Evolutionary conservation across 1,140 invertebrate genomes (phyloP).

Genomic region (Nasonia giraulti): DNA sequence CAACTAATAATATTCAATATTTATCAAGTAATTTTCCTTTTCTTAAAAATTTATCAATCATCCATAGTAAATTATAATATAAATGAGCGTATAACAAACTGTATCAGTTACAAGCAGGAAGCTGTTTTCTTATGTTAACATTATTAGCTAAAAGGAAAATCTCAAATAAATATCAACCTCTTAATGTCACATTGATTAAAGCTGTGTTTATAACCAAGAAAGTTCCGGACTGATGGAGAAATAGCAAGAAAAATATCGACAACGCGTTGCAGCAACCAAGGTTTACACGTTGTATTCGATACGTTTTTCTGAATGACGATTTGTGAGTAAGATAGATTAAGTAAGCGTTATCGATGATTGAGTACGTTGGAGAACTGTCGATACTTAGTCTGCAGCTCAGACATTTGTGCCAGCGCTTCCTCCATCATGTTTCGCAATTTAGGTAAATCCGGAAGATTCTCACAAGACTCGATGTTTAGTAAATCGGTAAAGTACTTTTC

Average conservation of each 20-base stretch:
- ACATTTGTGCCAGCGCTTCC: conserved; percentile 72
- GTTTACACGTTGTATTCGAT: conserved; percentile 18
- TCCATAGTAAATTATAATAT: not conserved
- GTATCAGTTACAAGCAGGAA: not conserved
- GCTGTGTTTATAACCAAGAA: not conserved
- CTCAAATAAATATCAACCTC: not conserved
- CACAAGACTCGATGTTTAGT: conserved; percentile 82
- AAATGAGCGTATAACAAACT: not conserved
- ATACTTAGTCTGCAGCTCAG: conserved; percentile 63
- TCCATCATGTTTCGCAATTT: conserved; percentile 79
- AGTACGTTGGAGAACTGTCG: conserved; percentile 70
- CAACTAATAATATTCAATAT: conserved; percentile 12
- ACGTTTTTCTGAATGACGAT: conserved; percentile 26
- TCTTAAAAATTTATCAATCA: not conserved
- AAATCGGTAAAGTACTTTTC: conserved; percentile 80
- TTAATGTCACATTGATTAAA: conserved; percentile 14
- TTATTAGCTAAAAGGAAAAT: conserved; percentile 9
- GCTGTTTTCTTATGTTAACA: not conserved
- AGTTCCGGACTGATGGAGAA: not conserved
- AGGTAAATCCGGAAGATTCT: conserved; percentile 79
- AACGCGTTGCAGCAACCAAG: not conserved
- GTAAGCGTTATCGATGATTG: conserved; percentile 73
- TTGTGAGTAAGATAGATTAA: conserved; percentile 40
- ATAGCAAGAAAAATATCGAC: conserved; percentile 26
- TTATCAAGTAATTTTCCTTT: not conserved